phyloP scores from a whole-genome alignment of 2,797 vertebrate genomes.

The Peromyscus eremicus region DNA sequence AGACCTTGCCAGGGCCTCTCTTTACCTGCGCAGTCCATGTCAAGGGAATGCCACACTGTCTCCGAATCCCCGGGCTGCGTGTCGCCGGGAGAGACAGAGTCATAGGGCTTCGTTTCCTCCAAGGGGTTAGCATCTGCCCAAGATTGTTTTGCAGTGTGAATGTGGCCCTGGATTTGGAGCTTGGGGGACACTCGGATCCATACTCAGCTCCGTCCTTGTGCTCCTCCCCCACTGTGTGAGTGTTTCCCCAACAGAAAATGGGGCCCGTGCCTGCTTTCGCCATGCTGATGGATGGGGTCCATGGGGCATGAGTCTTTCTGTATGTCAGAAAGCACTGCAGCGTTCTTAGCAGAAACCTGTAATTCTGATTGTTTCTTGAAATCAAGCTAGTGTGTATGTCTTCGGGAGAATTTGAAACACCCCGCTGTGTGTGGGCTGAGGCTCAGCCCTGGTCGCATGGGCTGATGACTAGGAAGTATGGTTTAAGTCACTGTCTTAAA shows the following conservation, averaged over 20 bases:
- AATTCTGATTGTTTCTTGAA: constrained; percentile 30
- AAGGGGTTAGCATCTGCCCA: not conserved
- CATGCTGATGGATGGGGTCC: not conserved
- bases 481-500: not conserved
- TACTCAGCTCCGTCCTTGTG: not conserved
- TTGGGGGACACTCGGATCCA: not conserved
- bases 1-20: constrained; percentile 39
- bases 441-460: not conserved
- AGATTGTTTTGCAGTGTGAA: not conserved
- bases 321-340: not conserved
- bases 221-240: not conserved
- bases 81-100: not conserved
- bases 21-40: not conserved
- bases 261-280: not conserved
- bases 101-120: not conserved
- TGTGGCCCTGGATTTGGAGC: not conserved
- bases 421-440: not conserved
- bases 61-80: not conserved
- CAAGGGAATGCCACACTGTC: constrained; percentile 45
- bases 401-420: constrained; percentile 45
- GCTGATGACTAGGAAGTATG: not conserved
- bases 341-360: constrained; percentile 29
- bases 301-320: not conserved
- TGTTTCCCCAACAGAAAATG: not conserved
- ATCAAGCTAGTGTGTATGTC: not conserved